Evolutionary conservation across 2,888 invertebrate genomes (phyloP), one percentile per base, ranked within the genome.

Genomic region (Caenorhabditis wallacei): DNA sequence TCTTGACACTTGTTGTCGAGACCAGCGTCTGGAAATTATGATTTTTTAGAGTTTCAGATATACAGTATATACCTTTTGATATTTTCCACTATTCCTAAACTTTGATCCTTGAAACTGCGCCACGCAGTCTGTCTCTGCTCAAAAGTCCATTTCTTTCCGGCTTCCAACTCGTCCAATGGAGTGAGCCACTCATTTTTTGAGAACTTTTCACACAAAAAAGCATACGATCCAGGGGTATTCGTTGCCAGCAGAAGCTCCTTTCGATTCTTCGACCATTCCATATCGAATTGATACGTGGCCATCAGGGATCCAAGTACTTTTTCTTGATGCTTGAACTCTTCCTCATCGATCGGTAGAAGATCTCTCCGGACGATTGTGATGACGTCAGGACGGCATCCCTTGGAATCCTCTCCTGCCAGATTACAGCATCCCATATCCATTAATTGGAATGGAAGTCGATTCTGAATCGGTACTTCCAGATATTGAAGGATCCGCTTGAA

Each of bases 111-210:
- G 54, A 18, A 63, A 22, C 61, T 69, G 24, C 78, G 53, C 78
- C 78, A 72, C 7, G 75, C 35, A 5, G 68, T 81, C n/a, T 66
- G 70, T 30, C 81, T 46, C 13, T 81, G 81, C 43, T 81, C 81
- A 35, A 75, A 81, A 18, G 81, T 75, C 64, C 66, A 69, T 46
- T 48, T 43, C 20, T 68, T 59, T 20, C 59, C 68, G 3, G 61
- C n/a, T 46, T 72, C 53, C 37, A 81, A n/a, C 51, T 75, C 63
- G 16, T 79, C 71, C 8, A 71, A 30, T 11, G 59, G 69, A 0
- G 35, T 0, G 10, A 70, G 54, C 11, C 13, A 22, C 0, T 16
- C 22, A 22, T 59, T 63, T 13, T 64, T 71, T n/a, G 82, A 82
- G 61, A 54, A 82, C 16, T 54, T 66, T n/a, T 76, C 71, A 18